A percentile compares a stretch with the other conserved stretches of the same genome.
Conservation (phyloP, 1,140 invertebrate genomes). For the Trichonephila clavipes region DNA sequence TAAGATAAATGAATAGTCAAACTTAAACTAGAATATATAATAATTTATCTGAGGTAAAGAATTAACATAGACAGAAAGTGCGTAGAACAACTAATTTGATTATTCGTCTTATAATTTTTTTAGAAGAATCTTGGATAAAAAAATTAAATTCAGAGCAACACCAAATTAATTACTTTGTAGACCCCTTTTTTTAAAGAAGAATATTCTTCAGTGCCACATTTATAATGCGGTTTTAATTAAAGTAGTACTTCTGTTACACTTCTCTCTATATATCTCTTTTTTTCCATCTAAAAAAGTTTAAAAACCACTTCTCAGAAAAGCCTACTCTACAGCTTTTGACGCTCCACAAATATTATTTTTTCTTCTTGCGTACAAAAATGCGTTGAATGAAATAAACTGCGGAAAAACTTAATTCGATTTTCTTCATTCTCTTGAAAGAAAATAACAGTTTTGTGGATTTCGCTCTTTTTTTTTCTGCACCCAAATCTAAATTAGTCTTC, state of each 20-base stretch:
- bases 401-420: conserved; percentile 52
- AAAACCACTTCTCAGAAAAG: neutral
- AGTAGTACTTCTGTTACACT: neutral
- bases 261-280: neutral
- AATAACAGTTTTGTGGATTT: conserved; percentile 38
- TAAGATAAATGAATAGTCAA: too few species aligned
- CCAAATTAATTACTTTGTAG: neutral
- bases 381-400: conserved; percentile 36
- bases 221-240: conserved; percentile 30
- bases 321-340: neutral
- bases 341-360: neutral
- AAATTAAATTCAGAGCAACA: neutral
- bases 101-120: neutral
- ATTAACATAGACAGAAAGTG: neutral
- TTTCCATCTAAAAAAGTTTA: neutral
- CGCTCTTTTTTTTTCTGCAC: neutral
- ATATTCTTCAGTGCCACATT: neutral
- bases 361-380: neutral
- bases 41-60: too few species aligned
- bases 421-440: conserved; percentile 25
- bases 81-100: neutral
- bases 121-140: neutral
- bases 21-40: too few species aligned
- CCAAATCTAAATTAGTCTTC: conserved; percentile 27
- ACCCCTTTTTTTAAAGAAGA: neutral